Evolutionary conservation across 2,113 vertebrate species (phyloP).

Genomic region (Tonatia bakeri): DNA sequence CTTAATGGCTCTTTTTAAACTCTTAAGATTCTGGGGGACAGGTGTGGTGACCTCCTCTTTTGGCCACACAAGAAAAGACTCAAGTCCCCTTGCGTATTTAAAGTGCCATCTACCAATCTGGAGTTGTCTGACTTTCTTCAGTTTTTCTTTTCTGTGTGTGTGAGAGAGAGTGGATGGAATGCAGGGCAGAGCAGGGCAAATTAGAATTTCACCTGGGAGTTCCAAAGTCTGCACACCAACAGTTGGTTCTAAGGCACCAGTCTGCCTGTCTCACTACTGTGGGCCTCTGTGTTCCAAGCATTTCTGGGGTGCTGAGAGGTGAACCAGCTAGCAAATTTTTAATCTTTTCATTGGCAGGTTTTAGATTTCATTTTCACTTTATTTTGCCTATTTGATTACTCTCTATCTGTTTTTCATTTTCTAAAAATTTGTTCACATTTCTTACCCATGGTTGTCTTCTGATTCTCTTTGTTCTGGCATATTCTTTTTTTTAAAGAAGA

Average conservation of each 20-base stretch:
- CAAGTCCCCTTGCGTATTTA: background rate
- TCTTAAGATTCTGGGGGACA: background rate
- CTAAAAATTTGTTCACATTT: background rate
- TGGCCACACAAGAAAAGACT: background rate
- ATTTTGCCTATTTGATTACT: background rate
- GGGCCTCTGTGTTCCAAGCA: background rate
- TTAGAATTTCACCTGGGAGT: background rate
- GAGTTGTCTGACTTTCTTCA: background rate
- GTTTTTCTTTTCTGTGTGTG: background rate
- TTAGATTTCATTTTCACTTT: background rate
- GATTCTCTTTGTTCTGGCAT: conserved; percentile 21
- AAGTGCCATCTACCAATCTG: background rate
- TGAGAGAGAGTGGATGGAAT: background rate
- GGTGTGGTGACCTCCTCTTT: background rate
- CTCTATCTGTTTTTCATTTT: conserved; percentile 25
- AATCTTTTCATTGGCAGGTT: background rate
- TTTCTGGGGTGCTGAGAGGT: background rate
- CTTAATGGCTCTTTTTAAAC: background rate
- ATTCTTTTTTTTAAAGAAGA: background rate
- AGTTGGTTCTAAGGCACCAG: too few relatives aligned
- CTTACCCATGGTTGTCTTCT: background rate
- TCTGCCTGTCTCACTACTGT: background rate
- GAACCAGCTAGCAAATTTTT: background rate
- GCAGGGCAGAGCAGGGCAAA: background rate
- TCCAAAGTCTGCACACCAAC: background rate